These are phyloP conservation scores for Sturmia bella DNA, from an alignment of 2,888 invertebrate genomes.

Conservation along the genomic window DNA sequence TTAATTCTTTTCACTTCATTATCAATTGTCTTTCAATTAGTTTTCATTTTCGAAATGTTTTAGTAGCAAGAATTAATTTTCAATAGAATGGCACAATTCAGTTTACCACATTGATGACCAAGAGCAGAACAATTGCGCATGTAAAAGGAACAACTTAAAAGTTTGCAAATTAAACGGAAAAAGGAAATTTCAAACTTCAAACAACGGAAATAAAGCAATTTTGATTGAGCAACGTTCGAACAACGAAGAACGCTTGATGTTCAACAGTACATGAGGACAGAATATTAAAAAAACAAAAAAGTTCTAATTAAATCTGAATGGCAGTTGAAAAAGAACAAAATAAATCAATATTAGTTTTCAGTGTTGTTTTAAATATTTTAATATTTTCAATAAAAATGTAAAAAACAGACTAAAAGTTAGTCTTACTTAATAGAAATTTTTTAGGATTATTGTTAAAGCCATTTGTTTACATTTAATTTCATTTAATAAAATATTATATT, in stretches of 20 bases:
- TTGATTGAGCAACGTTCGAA: conserved; percentile 4
- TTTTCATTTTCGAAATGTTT: conserved; percentile 31
- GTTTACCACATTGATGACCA: conserved; percentile 40
- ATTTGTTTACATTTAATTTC: conserved; percentile 36
- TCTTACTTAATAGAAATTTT: conserved; percentile 29
- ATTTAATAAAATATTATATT: conserved; percentile 10
- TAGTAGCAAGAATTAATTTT: conserved; percentile 8
- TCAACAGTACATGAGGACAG: neutral
- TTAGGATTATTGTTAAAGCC: conserved; percentile 44
- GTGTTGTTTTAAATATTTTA: conserved; percentile 9
- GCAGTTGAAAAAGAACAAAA: neutral
- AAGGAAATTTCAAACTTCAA: conserved; percentile 51
- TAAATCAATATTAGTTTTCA: conserved; percentile 1
- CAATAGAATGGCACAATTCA: neutral
- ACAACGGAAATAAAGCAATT: conserved; percentile 54
- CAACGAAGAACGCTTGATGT: neutral
- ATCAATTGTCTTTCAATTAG: conserved; percentile 55
- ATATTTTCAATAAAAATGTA: neutral
- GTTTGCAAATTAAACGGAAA: conserved; percentile 51
- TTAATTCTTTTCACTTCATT: conserved; percentile 29
- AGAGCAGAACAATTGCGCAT: conserved; percentile 27
- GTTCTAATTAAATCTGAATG: neutral
- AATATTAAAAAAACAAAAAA: neutral
- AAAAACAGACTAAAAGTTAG: neutral
- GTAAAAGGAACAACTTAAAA: conserved; percentile 34